Conservation (phyloP, 2,113 vertebrate species). For the Sminthopsis crassicaudata region DNA sequence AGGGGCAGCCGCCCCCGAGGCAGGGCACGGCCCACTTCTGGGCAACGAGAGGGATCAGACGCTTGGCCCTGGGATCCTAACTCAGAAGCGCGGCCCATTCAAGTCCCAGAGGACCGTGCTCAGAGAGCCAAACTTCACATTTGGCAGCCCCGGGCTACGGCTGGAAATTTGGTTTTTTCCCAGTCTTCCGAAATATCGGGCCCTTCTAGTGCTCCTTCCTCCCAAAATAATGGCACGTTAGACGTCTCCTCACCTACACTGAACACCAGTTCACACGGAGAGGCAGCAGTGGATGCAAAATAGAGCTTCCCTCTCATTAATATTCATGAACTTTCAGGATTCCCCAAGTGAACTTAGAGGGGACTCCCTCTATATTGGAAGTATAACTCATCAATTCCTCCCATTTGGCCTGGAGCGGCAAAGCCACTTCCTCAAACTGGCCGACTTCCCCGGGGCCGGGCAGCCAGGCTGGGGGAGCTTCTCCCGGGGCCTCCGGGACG, state of each 20-base stretch:
- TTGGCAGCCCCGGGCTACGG: too few relatives aligned
- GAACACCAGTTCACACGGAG: too few relatives aligned
- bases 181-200: background rate
- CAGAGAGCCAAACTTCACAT: too few relatives aligned
- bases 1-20: too few relatives aligned
- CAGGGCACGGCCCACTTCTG: too few relatives aligned
- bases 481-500: too few relatives aligned
- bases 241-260: background rate
- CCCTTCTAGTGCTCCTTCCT: background rate
- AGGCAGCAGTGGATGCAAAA: background rate
- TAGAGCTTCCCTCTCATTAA: background rate
- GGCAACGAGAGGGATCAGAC: too few relatives aligned
- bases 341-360: background rate
- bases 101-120: background rate
- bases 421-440: background rate
- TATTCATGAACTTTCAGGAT: background rate
- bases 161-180: background rate
- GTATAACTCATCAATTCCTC: too few relatives aligned
- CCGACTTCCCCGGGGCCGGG: rapidly evolving
- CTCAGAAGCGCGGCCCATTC: background rate
- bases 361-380: too few relatives aligned
- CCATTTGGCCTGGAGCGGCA: too few relatives aligned
- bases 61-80: too few relatives aligned
- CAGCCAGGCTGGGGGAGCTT: background rate
- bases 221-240: rapidly evolving